Evolutionary conservation across 2,797 vertebrate species (phyloP).

Genomic region (Anomalospiza imberbis): DNA sequence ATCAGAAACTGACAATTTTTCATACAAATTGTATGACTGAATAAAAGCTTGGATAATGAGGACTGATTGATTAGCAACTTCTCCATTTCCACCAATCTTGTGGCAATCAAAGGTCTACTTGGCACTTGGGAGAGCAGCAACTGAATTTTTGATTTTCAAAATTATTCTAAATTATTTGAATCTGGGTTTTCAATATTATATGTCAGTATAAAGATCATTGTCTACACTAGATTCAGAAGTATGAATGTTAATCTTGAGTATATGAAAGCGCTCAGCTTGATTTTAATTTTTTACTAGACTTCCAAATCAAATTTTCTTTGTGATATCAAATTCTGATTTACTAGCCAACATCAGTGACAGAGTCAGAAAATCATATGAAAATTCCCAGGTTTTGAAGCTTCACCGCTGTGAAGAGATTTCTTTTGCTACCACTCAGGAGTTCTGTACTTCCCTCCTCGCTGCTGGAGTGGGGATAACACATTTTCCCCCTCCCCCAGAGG

Average conservation of each 20-base stretch:
- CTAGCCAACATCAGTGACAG: neutral
- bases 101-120: neutral
- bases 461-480: neutral
- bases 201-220: neutral
- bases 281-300: neutral
- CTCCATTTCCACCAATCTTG: neutral
- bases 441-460: neutral
- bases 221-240: neutral
- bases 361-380: neutral
- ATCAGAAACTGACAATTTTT: neutral
- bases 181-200: neutral
- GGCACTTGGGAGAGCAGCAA: neutral
- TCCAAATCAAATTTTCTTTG: neutral
- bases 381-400: neutral
- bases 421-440: neutral
- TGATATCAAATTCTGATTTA: neutral
- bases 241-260: neutral
- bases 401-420: neutral
- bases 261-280: neutral
- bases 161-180: neutral
- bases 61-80: neutral
- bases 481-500: neutral
- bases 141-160: neutral
- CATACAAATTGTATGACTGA: neutral
- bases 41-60: neutral